Evolutionary conservation across 2,888 invertebrate species (phyloP).

Genomic region (Serripes groenlandicus): DNA sequence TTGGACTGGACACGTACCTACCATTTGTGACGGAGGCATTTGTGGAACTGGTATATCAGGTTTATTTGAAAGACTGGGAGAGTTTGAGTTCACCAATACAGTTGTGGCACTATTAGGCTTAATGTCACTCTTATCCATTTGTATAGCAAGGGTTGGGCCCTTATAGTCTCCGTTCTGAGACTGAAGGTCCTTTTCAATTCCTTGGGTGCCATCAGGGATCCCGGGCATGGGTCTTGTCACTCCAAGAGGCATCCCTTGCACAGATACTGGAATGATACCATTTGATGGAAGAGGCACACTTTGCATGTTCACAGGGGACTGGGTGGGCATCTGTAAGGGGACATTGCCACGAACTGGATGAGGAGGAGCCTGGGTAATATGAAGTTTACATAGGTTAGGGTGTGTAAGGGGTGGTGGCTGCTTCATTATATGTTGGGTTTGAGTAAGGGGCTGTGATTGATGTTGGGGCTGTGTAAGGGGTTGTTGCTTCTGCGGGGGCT

Average conservation of each 20-base stretch:
- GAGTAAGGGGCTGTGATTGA: too few species aligned
- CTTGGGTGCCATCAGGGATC: not conserved
- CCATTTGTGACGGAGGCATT: not conserved
- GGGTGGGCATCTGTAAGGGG: slow-evolving; percentile 1
- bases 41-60: slow-evolving; percentile 6
- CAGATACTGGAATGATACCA: not conserved
- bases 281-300: slow-evolving; percentile 11
- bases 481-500: not conserved
- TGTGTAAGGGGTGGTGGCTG: not conserved
- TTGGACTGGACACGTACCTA: not conserved
- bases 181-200: slow-evolving; percentile 8
- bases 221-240: not conserved
- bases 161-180: slow-evolving; percentile 6
- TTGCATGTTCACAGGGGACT: not conserved
- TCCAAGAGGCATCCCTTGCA: not conserved
- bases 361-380: not conserved
- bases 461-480: not conserved
- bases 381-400: not conserved
- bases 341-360: not conserved
- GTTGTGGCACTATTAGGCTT: not conserved
- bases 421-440: too few species aligned
- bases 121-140: not conserved
- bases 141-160: not conserved
- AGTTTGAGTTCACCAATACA: slow-evolving; percentile 14
- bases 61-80: slow-evolving; percentile 60